These are phyloP conservation scores for Laothoe populi DNA, from an alignment of 2,888 invertebrate genomes.

Conservation along the genomic window DNA sequence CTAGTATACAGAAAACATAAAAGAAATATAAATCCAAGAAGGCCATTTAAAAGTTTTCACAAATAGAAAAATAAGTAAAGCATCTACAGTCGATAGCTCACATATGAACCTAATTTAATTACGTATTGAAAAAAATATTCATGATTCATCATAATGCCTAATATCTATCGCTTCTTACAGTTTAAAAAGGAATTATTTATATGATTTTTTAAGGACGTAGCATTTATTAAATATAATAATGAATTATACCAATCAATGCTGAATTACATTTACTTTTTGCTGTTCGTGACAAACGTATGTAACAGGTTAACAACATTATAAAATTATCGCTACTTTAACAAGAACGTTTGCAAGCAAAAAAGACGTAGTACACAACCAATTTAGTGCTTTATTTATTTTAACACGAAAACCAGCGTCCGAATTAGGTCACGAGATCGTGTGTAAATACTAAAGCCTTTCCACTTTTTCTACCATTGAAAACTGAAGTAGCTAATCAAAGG, in stretches of 20 bases:
- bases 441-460: constrained; percentile 29
- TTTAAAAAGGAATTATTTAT: too few relatives aligned
- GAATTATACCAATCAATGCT: background rate
- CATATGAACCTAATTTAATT: too few relatives aligned
- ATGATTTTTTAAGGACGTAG: too few relatives aligned
- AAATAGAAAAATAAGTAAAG: too few relatives aligned
- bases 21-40: too few relatives aligned
- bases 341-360: constrained; percentile 15
- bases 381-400: constrained; percentile 26
- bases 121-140: too few relatives aligned
- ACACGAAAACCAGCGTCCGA: constrained; percentile 18
- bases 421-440: constrained; percentile 22
- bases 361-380: constrained; percentile 34
- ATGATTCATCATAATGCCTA: too few relatives aligned
- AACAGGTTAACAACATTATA: background rate
- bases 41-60: too few relatives aligned
- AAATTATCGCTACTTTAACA: background rate
- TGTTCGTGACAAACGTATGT: constrained; percentile 12
- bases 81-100: too few relatives aligned
- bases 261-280: constrained; percentile 1
- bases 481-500: constrained; percentile 69
- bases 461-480: constrained; percentile 42
- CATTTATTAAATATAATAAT: too few relatives aligned
- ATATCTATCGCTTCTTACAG: too few relatives aligned
- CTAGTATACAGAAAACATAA: too few relatives aligned